phyloP scores from a whole-genome alignment of 2,113 vertebrate species.

The Rhinichthys klamathensis region DNA sequence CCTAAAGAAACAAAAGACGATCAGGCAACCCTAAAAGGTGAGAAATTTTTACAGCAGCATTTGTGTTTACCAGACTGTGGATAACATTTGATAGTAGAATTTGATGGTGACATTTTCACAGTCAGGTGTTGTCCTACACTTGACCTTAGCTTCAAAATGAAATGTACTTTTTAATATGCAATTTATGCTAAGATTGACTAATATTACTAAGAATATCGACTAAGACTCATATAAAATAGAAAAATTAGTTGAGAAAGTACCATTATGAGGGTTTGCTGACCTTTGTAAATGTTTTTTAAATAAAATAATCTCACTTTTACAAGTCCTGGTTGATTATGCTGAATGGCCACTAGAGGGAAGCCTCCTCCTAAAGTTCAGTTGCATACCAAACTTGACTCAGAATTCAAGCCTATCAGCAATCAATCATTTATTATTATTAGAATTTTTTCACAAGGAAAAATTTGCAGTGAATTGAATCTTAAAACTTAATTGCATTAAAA shows the following conservation, averaged over 20 bases:
- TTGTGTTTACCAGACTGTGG: background rate
- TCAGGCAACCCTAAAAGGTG: conserved; percentile 50
- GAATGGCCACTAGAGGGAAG: conserved; percentile 56
- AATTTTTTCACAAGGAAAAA: background rate
- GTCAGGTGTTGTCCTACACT: background rate
- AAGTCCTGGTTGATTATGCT: conserved; percentile 10
- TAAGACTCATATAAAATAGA: background rate
- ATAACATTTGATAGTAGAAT: background rate
- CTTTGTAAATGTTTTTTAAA: background rate
- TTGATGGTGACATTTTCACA: background rate
- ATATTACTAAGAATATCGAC: background rate
- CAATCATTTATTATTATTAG: background rate
- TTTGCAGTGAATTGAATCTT: background rate
- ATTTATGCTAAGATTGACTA: background rate
- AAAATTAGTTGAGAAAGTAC: background rate
- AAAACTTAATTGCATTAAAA: no score
- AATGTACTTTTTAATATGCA: background rate
- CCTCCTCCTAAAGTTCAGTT: conserved; percentile 9
- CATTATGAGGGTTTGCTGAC: background rate
- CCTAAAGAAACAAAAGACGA: conserved; percentile 42
- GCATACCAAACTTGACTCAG: background rate
- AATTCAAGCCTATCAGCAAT: background rate
- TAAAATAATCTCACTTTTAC: background rate
- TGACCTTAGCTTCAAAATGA: background rate
- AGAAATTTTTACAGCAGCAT: background rate